A percentile compares a stretch with the other conserved stretches of the same genome.
Evolutionary conservation across 2,888 invertebrate species (phyloP).

Genomic region (Brachypalpus laphriformis): DNA sequence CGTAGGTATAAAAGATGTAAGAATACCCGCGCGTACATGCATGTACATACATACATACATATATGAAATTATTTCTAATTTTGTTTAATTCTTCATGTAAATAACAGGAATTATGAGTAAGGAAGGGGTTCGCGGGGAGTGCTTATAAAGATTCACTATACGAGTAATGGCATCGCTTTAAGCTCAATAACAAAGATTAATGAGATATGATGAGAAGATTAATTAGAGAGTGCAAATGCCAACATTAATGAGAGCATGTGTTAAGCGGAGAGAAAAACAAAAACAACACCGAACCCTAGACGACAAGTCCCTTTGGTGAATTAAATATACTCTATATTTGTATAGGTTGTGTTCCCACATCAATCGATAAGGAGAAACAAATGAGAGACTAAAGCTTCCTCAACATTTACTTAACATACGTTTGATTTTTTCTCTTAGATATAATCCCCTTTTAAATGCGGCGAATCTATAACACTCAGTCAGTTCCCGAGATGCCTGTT

Average conservation of each 20-base stretch:
- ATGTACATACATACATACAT: neutral
- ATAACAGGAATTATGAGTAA: slow-evolving; percentile 47
- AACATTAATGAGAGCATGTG: slow-evolving; percentile 54
- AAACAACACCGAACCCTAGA: neutral
- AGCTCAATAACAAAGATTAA: slow-evolving; percentile 72
- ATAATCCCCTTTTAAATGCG: no score
- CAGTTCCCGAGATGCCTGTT: no score
- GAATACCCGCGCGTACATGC: slow-evolving; percentile 20
- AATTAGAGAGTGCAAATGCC: slow-evolving; percentile 62
- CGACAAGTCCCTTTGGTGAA: neutral
- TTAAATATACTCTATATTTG: neutral
- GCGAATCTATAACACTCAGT: no score
- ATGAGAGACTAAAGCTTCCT: neutral
- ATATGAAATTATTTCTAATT: slow-evolving; percentile 61
- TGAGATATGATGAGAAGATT: slow-evolving; percentile 69
- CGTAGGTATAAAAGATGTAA: slow-evolving; percentile 21
- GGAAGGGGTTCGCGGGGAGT: slow-evolving; percentile 71
- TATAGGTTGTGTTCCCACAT: neutral
- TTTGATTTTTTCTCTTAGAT: no score
- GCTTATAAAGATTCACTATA: slow-evolving; percentile 77
- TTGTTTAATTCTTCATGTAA: slow-evolving; percentile 69
- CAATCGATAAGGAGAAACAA: neutral
- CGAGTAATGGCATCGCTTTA: slow-evolving; percentile 64
- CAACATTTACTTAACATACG: no score
- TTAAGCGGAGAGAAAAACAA: slow-evolving; percentile 5